Evolutionary conservation across 2,888 invertebrate genomes (phyloP).

Genomic region (Urechis unicinctus): DNA sequence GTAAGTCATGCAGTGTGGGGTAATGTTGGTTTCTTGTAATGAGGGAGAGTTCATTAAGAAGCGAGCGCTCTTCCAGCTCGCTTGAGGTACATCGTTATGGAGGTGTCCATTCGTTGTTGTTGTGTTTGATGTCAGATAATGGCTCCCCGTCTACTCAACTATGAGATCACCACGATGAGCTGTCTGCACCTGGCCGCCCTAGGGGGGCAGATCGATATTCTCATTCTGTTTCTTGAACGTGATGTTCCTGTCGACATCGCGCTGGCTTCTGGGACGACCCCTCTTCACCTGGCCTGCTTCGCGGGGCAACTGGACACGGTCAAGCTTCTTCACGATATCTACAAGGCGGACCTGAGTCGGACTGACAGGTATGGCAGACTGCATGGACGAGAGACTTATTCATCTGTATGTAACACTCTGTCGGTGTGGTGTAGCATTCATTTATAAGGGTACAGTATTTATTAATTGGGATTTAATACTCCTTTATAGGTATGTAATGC

Average conservation of each 20-base stretch:
- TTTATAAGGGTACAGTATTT: no score
- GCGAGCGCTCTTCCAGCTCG: no score
- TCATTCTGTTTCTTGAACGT: slow-evolving; percentile 7
- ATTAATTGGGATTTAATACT: no score
- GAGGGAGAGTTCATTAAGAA: no score
- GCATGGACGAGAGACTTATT: no score
- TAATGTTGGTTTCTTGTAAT: no score
- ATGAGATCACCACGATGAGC: slow-evolving; percentile 18
- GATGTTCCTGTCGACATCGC: slow-evolving; percentile 16
- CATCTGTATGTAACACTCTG: no score
- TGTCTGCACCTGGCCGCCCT: slow-evolving; percentile 21
- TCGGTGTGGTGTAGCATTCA: no score
- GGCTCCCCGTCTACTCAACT: slow-evolving; percentile 15
- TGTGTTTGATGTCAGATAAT: slow-evolving; percentile 2
- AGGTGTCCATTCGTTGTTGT: no score
- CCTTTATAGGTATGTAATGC: no score
- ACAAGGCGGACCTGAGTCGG: slow-evolving; percentile 17
- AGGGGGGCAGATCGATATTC: slow-evolving; percentile 13
- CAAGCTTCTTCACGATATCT: slow-evolving; percentile 14
- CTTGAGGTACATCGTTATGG: no score
- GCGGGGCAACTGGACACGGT: slow-evolving; percentile 16
- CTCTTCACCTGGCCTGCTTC: slow-evolving; percentile 21
- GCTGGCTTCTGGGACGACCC: slow-evolving; percentile 15
- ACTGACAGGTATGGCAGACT: slow-evolving; percentile 20
- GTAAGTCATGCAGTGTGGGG: no score